Percentiles rank a stretch among this genome's conserved stretches.
Evolutionary conservation across 2,888 invertebrate species (phyloP).

Genomic region (Stegana nigrithorax): DNA sequence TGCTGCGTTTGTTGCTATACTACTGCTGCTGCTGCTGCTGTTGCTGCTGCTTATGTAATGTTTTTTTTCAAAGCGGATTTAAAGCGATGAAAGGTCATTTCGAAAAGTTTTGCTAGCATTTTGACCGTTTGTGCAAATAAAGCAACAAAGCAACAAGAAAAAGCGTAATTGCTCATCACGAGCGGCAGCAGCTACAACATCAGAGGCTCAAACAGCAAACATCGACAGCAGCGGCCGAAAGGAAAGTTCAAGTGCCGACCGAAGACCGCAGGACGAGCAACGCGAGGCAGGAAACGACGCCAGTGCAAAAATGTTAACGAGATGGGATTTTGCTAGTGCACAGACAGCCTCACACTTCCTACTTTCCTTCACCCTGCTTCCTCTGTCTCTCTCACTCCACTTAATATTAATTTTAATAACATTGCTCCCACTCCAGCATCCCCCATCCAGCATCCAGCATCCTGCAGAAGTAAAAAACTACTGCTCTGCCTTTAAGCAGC

Average conservation of each 20-base stretch:
- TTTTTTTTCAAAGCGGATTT: slow-evolving; percentile 14
- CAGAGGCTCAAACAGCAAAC: no score
- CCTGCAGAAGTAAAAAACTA: no score
- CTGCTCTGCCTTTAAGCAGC: no score
- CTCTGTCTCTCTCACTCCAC: slow-evolving; percentile 2
- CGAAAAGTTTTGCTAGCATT: slow-evolving; percentile 20
- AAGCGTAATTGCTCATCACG: slow-evolving; percentile 19
- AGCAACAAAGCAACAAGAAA: neutral
- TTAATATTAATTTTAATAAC: slow-evolving; percentile 37
- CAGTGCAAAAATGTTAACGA: neutral
- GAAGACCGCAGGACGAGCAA: neutral
- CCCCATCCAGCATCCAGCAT: no score
- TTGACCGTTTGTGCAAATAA: slow-evolving; percentile 18
- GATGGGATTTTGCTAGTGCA: no score
- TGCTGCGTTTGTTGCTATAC: no score
- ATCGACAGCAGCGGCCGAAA: neutral
- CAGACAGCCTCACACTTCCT: no score
- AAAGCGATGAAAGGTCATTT: slow-evolving; percentile 20
- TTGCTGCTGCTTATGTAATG: neutral
- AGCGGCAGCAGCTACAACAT: slow-evolving; percentile 1
- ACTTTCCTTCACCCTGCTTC: neutral
- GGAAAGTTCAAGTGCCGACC: neutral
- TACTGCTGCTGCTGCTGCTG: no score
- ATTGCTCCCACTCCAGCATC: no score
- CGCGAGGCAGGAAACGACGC: neutral